Percentiles rank a stretch among this genome's conserved stretches.
phyloP scores from a whole-genome alignment of 2,888 invertebrate species.

The Myopa tessellatipennis region DNA sequence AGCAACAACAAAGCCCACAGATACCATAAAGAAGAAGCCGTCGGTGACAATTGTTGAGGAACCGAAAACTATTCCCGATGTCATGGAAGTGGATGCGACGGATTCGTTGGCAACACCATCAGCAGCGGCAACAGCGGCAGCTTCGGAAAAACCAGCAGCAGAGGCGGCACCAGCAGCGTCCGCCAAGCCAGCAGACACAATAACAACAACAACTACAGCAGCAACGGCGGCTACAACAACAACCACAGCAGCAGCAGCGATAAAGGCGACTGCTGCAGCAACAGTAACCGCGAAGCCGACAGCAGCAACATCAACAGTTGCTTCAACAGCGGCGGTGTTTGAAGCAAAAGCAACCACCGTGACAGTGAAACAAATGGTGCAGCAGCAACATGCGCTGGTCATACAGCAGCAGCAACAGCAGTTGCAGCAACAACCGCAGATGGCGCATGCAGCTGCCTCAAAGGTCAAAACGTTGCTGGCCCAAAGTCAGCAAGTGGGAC shows the following conservation, averaged over 20 bases:
- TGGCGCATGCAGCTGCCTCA: slow-evolving; percentile 36
- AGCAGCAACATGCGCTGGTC: slow-evolving; percentile 62
- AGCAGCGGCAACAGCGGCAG: slow-evolving; percentile 44
- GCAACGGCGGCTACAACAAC: slow-evolving; percentile 21
- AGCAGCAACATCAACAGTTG: slow-evolving; percentile 47
- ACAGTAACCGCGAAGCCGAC: slow-evolving; percentile 29
- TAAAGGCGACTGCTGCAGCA: slow-evolving; percentile 39
- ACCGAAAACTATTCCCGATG: slow-evolving; percentile 58
- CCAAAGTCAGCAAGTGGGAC: slow-evolving; percentile 47
- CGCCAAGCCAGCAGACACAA: slow-evolving; percentile 10
- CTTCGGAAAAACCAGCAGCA: slow-evolving; percentile 42
- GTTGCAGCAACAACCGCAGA: slow-evolving; percentile 48
- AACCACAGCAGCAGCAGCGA: slow-evolving; percentile 12
- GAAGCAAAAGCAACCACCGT: slow-evolving; percentile 55
- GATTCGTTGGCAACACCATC: slow-evolving; percentile 47
- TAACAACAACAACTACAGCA: background rate
- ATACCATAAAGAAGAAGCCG: slow-evolving; percentile 67
- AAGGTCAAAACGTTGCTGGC: slow-evolving; percentile 49
- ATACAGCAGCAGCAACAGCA: slow-evolving; percentile 65
- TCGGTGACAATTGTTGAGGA: slow-evolving; percentile 62
- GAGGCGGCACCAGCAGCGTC: slow-evolving; percentile 25
- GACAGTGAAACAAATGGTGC: slow-evolving; percentile 62
- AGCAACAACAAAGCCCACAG: slow-evolving; percentile 69
- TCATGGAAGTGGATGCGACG: slow-evolving; percentile 51
- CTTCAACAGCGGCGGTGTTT: slow-evolving; percentile 56